phyloP scores from a whole-genome alignment of 2,113 vertebrate species.

The Sisor rabdophorus region DNA sequence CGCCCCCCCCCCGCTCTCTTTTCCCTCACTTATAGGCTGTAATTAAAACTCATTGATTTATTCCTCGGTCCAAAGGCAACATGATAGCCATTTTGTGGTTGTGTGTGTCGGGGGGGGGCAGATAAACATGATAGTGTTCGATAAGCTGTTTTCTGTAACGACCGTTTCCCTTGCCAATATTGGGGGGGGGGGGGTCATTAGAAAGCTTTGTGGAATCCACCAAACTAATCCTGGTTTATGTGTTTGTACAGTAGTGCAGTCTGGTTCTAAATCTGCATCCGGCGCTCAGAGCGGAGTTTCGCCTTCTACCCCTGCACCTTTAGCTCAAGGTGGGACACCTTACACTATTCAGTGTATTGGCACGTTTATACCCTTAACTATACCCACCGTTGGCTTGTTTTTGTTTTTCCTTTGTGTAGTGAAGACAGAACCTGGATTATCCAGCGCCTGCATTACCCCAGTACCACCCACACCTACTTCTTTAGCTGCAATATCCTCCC shows the following conservation, averaged over 20 bases:
- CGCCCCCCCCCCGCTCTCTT: background rate
- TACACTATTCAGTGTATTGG: background rate
- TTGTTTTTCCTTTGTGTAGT: slow-evolving; percentile 70
- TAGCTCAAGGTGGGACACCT: slow-evolving; percentile 38
- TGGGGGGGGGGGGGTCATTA: background rate
- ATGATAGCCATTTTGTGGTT: slow-evolving; percentile 1
- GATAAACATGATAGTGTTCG: slow-evolving; percentile 19
- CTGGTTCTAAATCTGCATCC: slow-evolving; percentile 39
- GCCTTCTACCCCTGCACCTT: slow-evolving; percentile 31
- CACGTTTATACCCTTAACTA: background rate
- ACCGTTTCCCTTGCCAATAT: slow-evolving; percentile 33
- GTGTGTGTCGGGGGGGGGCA: slow-evolving; percentile 27
- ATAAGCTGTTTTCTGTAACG: slow-evolving; percentile 29
- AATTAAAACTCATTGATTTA: slow-evolving; percentile 28
- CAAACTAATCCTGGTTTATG: background rate
- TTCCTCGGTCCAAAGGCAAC: slow-evolving; percentile 10
- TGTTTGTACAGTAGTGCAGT: slow-evolving; percentile 32
- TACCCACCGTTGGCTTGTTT: slow-evolving; percentile 15
- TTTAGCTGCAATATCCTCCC: slow-evolving; percentile 46
- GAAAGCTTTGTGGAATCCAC: background rate
- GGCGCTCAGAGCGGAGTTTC: slow-evolving; percentile 19
- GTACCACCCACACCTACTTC: slow-evolving; percentile 47
- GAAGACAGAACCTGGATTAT: slow-evolving; percentile 86
- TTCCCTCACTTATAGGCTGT: slow-evolving; percentile 5
- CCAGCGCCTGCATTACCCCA: slow-evolving; percentile 59